Conservation (phyloP, 2,113 vertebrate genomes). For the Vombatus ursinus region DNA sequence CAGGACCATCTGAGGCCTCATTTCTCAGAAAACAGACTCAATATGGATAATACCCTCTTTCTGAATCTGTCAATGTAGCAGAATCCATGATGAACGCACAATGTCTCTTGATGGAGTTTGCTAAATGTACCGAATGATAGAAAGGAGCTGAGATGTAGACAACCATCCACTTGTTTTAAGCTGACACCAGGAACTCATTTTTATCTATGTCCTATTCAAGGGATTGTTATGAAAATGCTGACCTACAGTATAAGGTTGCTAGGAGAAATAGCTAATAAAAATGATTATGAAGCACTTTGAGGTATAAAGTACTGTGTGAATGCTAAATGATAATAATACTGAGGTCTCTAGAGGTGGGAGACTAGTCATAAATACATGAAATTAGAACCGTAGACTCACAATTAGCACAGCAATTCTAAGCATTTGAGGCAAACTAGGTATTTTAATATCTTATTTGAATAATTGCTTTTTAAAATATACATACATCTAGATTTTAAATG, state of each 20-base stretch:
- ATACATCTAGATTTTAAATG: background rate
- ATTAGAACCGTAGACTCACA: constrained; percentile 16
- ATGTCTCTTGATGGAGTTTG: constrained; percentile 1
- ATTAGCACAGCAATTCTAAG: constrained; percentile 29
- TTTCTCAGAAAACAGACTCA: constrained; percentile 49
- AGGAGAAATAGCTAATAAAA: background rate
- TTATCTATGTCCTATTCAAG: constrained; percentile 45
- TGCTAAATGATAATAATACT: constrained; percentile 40
- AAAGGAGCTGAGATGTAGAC: background rate
- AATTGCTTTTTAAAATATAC: constrained; percentile 14
- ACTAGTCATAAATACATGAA: constrained; percentile 29
- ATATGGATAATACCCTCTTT: constrained; percentile 56
- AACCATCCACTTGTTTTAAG: constrained; percentile 24
- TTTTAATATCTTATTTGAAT: constrained; percentile 31
- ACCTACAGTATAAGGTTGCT: background rate
- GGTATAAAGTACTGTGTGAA: constrained; percentile 38
- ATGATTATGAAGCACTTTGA: constrained; percentile 32
- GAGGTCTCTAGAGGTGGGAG: constrained; percentile 1
- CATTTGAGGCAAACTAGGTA: constrained; percentile 31
- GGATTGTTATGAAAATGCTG: constrained; percentile 8
- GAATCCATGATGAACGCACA: constrained; percentile 45
- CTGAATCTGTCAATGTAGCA: constrained; percentile 25
- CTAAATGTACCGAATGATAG: constrained; percentile 26
- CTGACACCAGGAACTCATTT: constrained; percentile 49
- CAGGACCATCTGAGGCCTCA: background rate